Evolutionary conservation across 2,888 invertebrate species (phyloP).

Genomic region (Capitulum mitella): DNA sequence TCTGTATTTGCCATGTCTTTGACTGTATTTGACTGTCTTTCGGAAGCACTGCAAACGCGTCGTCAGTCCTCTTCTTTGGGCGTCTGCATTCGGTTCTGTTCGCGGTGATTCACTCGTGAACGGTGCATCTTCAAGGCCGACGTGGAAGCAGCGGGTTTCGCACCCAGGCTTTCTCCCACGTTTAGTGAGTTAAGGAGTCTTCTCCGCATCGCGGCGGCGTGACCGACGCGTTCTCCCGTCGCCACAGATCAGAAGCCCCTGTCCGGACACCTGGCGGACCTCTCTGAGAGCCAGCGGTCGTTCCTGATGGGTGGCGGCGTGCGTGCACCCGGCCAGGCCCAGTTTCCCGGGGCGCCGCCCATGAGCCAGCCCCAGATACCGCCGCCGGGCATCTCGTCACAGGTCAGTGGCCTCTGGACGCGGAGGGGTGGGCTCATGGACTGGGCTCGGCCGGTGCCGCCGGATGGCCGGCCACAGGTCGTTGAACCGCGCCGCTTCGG

Average conservation of each 20-base stretch:
- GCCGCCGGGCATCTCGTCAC: slow-evolving; percentile 13
- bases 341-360: slow-evolving; percentile 5
- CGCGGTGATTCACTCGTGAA: background rate
- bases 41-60: no score
- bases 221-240: background rate
- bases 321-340: background rate
- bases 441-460: no score
- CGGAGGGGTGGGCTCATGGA: background rate
- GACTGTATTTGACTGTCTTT: no score
- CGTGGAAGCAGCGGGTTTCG: background rate
- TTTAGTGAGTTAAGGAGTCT: no score
- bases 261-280: slow-evolving; percentile 12
- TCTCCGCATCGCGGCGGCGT: no score
- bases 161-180: background rate
- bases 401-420: slow-evolving; percentile 23
- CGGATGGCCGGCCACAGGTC: no score
- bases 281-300: slow-evolving; percentile 4
- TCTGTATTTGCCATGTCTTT: no score
- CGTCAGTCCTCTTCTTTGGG: no score
- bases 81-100: no score
- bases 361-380: slow-evolving; percentile 27
- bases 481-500: no score
- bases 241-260: slow-evolving; percentile 5
- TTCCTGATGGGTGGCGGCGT: slow-evolving; percentile 16
- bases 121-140: background rate